phyloP scores from a whole-genome alignment of 2,888 invertebrate genomes.

The Gortyna flavago region DNA sequence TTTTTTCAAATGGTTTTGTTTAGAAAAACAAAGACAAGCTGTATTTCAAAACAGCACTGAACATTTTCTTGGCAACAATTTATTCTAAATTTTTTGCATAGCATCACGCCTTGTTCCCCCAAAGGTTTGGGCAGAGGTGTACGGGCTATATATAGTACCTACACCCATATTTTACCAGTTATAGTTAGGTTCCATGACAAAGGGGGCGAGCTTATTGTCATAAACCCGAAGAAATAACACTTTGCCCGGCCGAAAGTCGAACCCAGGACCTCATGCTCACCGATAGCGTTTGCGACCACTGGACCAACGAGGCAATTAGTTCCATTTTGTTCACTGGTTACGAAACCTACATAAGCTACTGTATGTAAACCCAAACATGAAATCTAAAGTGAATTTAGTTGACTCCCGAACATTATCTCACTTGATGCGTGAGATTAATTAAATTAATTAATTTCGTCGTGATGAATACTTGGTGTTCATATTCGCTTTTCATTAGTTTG shows the following conservation, averaged over 20 bases:
- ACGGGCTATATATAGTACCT: not conserved
- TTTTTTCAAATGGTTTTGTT: not conserved
- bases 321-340: not conserved
- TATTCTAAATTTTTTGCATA: not conserved
- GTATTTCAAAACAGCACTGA: not conserved
- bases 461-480: constrained; percentile 42
- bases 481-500: constrained; percentile 35
- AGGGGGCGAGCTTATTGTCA: not conserved
- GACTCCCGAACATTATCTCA: constrained; percentile 8
- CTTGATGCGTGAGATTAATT: constrained; percentile 37
- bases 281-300: not conserved
- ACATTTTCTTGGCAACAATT: not conserved
- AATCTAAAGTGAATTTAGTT: constrained; percentile 18
- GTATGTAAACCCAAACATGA: not conserved
- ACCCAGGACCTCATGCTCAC: not conserved
- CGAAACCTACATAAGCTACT: not conserved
- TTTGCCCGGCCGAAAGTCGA: not conserved
- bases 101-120: not conserved
- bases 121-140: not conserved
- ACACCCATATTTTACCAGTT: not conserved
- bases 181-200: not conserved
- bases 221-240: not conserved
- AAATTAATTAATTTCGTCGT: constrained; percentile 51
- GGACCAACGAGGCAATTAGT: not conserved
- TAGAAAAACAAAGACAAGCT: no score